Percentiles rank a stretch among this genome's conserved stretches.
These are phyloP conservation scores for Athalia cordata DNA, from an alignment of 2,888 invertebrate species.

Conservation along the genomic window DNA sequence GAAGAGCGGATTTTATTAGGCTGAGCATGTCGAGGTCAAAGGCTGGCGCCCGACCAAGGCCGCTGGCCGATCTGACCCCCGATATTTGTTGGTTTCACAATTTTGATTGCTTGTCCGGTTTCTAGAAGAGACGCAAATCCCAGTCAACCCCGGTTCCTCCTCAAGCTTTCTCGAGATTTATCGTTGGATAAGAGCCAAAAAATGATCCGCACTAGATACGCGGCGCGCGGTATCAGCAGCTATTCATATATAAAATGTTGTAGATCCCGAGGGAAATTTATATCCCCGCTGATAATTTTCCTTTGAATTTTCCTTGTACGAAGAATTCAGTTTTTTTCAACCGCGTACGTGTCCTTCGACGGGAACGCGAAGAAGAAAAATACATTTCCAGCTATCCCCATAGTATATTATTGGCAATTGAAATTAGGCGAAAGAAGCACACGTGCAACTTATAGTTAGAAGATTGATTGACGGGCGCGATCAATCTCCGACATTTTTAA, in stretches of 20 bases:
- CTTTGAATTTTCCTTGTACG: no score
- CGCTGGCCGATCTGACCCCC: constrained; percentile 39
- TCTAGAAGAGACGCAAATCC: constrained; percentile 31
- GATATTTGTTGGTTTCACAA: constrained; percentile 33
- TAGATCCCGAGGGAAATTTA: no score
- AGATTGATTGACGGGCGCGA: constrained; percentile 17
- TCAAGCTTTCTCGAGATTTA: constrained; percentile 33
- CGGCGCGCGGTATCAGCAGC: no score
- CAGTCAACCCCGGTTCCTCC: constrained; percentile 19
- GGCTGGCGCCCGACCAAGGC: constrained; percentile 54
- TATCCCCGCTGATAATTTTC: no score
- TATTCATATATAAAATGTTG: no score
- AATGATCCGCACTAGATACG: background rate
- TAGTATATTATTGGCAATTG: background rate
- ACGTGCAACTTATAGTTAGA: constrained; percentile 3
- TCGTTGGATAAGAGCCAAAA: constrained; percentile 28
- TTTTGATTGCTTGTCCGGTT: constrained; percentile 31
- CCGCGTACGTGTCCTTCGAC: no score
- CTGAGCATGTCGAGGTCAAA: constrained; percentile 45
- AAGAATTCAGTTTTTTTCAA: no score
- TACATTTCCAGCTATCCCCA: no score
- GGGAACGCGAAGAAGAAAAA: no score
- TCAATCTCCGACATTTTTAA: constrained; percentile 9
- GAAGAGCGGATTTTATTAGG: constrained; percentile 1
- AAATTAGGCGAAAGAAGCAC: background rate